Evolutionary conservation across 2,888 invertebrate species (phyloP), one percentile per base, ranked within the genome.

Genomic region (Ommatoiulus sabulosus): DNA sequence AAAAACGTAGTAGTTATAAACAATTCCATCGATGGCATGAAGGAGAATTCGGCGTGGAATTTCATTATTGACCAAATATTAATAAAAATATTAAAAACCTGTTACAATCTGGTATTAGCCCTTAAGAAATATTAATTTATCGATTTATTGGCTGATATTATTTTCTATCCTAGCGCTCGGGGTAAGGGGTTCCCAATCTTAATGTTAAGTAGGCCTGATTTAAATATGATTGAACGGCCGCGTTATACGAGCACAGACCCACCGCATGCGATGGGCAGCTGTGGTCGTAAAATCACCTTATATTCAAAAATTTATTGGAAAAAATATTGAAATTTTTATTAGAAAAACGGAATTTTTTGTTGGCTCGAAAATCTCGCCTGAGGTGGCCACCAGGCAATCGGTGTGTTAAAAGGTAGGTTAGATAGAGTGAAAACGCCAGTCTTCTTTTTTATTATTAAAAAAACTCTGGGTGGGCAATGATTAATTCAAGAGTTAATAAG

Each of bases 11-110:
- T 72, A 10, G 12, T 72, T 72, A 24, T 72, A 72, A 72, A 72
- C 72, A 72, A 72, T n/a, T 72, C 24, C 1, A 24, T 24, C 12
- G 72, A 24, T 5, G 24, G 10, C 24, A 72, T 72, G 24, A 24
- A 72, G 72, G 72, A 20, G 72, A 72, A 72, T 72, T 72, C 24
- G 10, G 52, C 15, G 15, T 72, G 72, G 72, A 72, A 72, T 72
- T 72, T 72, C 72, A 72, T 72, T 72, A 72, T 72, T 72, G 72
- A 24, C 72, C 72, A 72, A 72, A 72, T 72, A 24, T 72, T 72
- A 72, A 72, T 72, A 72, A 72, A 72, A 72, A 72, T 72, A 12
- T 72, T 24, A 24, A 63, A 63, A 63, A 72, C 72, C 12, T 24
- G 10, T 72, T 24, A 72, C 0, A 72, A 24, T 24, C 72, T 72